Percentiles rank a stretch among this genome's conserved stretches.
These are phyloP conservation scores for Baryphthengus martii DNA, from an alignment of 2,113 vertebrate species.

Conservation along the genomic window DNA sequence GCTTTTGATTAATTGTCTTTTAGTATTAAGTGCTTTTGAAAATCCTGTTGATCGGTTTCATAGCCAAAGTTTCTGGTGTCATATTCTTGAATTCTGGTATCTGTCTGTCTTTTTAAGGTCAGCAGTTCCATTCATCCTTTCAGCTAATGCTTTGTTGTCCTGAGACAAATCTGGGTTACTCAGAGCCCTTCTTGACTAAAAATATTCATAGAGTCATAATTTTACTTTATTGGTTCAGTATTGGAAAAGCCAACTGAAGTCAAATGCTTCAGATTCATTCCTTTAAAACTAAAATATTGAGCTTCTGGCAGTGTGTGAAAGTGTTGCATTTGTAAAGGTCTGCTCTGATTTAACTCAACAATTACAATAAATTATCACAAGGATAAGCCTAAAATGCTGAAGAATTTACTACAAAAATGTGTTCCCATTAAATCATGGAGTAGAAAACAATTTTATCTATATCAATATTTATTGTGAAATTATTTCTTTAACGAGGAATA, in stretches of 20 bases:
- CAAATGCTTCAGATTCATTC: background rate
- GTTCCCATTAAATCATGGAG: background rate
- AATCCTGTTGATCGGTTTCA: background rate
- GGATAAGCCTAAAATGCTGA: background rate
- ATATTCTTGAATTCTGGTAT: background rate
- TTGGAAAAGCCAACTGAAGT: background rate
- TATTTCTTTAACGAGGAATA: background rate
- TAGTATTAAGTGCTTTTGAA: background rate
- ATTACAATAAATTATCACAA: constrained; percentile 3
- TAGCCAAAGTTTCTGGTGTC: background rate
- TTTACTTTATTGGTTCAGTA: background rate
- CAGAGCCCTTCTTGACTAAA: background rate
- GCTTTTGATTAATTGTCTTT: background rate
- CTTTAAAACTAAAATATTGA: background rate
- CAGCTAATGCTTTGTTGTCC: background rate
- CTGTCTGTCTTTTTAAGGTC: background rate
- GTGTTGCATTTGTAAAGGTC: background rate
- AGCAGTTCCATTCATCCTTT: background rate
- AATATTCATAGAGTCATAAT: background rate
- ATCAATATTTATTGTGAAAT: background rate
- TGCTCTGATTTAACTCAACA: background rate
- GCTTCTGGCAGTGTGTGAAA: background rate
- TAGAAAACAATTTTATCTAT: background rate
- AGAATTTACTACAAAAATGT: background rate
- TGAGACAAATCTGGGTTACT: background rate